Evolutionary conservation across 2,797 vertebrate species (phyloP), one percentile per base, ranked within the genome.

Genomic region (Chelon auratus): DNA sequence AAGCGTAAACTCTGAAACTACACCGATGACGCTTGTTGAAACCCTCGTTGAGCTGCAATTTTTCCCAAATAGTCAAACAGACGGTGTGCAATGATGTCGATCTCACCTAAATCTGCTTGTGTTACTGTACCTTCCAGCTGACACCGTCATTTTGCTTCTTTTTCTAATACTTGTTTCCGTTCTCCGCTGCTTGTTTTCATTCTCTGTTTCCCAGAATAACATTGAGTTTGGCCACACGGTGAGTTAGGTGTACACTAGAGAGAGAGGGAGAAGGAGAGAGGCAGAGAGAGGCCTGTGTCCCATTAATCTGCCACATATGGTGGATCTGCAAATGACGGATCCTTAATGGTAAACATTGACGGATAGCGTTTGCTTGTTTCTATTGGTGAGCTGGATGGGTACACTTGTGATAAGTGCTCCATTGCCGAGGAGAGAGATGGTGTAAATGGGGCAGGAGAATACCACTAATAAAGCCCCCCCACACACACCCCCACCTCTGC

Each of bases 341-440:
- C 95, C 96, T 96, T 96, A 97, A 96, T 96, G 95, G 96, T 90
- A 94, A 97, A 97, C 97, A 97, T 96, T 95, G 96, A 94, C 91
- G 91, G 91, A 94, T 93, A 96, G 97, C 95, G 95, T 97, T 96
- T 94, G 96, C 94, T 94, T 97, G 97, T 98, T 97, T 98, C 97
- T 96, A 98, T 97, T 97, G 97, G 96, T 93, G 95, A 92, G 95
- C 95, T 96, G 95, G 97, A 96, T 96, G 96, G 96, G 94, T 96
- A 96, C 96, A 98, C 97, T 99, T 99, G 96, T 97, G 97, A 96
- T 96, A 97, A 99, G 97, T 98, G 97, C 96, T 95, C 96, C 97
- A 97, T 97, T 97, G 96, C 94, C 84, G 94, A 95, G 93, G 95
- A 93, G 88, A 89, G 91, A 96, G 96, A 96, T 96, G 95, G 96